These are phyloP conservation scores for Pollenia angustigena DNA, from an alignment of 2,888 invertebrate species.

Conservation along the genomic window DNA sequence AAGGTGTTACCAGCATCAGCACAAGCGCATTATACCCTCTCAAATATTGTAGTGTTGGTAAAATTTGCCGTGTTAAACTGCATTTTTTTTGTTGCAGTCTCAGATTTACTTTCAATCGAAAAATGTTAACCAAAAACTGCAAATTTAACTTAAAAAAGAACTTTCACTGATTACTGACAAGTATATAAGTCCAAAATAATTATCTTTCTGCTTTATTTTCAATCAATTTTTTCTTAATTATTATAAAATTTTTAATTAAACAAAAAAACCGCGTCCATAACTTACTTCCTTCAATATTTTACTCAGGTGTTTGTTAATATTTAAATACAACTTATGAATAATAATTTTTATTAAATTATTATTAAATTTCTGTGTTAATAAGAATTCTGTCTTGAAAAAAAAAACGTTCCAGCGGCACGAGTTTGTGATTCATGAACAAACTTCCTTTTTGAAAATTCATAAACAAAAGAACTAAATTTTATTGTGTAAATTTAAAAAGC, in stretches of 20 bases:
- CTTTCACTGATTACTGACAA: too few relatives aligned
- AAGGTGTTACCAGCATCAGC: too few relatives aligned
- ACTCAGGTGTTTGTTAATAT: conserved; percentile 38
- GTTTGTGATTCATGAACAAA: conserved; percentile 41
- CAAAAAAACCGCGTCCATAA: conserved; percentile 32
- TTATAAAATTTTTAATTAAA: conserved; percentile 23
- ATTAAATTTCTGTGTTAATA: conserved; percentile 6
- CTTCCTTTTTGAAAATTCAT: conserved; percentile 51
- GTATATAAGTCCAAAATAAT: too few relatives aligned
- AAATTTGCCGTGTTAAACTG: too few relatives aligned
- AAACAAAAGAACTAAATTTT: conserved; percentile 61
- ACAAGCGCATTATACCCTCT: too few relatives aligned
- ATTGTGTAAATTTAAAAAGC: conserved; percentile 60
- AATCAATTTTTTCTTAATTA: background rate
- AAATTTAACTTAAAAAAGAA: too few relatives aligned
- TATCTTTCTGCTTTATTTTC: too few relatives aligned
- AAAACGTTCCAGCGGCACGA: conserved; percentile 9
- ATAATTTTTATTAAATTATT: conserved; percentile 20
- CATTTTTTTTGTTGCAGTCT: too few relatives aligned
- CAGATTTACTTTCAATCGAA: too few relatives aligned
- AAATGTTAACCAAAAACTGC: too few relatives aligned
- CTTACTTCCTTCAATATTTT: conserved; percentile 42
- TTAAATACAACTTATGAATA: conserved; percentile 48
- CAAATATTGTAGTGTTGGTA: too few relatives aligned
- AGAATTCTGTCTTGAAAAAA: conserved; percentile 2